Conservation (phyloP, 2,797 vertebrate genomes). For the Neostethus bicornis region DNA sequence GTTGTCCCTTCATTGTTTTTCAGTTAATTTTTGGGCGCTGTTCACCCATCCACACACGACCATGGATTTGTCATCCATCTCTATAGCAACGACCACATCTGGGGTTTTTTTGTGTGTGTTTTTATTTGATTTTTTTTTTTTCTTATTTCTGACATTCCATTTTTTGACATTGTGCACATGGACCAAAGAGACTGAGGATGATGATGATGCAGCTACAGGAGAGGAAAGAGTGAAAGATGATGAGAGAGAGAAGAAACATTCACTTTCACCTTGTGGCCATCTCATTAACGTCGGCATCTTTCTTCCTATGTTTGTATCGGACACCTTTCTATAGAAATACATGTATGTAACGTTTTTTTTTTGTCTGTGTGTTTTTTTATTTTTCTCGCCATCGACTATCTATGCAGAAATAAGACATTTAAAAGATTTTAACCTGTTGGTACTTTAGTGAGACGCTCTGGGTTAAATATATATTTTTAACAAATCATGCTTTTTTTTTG, state of each 20-base stretch:
- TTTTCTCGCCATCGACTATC: slow-evolving; percentile 34
- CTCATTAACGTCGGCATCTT: slow-evolving; percentile 67
- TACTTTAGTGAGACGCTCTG: slow-evolving; percentile 41
- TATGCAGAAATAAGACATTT: slow-evolving; percentile 23
- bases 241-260: slow-evolving; percentile 48
- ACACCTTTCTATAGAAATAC: slow-evolving; percentile 44
- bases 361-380: slow-evolving; percentile 5
- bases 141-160: slow-evolving; percentile 74
- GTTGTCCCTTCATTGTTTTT: slow-evolving; percentile 77
- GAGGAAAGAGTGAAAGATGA: slow-evolving; percentile 52
- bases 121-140: slow-evolving; percentile 33
- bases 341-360: slow-evolving; percentile 30
- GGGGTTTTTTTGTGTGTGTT: slow-evolving; percentile 67
- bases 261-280: slow-evolving; percentile 59
- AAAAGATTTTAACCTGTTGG: slow-evolving; percentile 34
- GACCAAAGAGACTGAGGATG: slow-evolving; percentile 82
- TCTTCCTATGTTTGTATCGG: slow-evolving; percentile 52
- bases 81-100: slow-evolving; percentile 70
- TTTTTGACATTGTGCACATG: slow-evolving; percentile 80
- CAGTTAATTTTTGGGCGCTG: slow-evolving; percentile 85
- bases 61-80: slow-evolving; percentile 81
- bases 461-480: slow-evolving; percentile 9
- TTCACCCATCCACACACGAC: slow-evolving; percentile 67
- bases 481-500: slow-evolving; percentile 5
- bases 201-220: slow-evolving; percentile 56